Evolutionary conservation across 2,888 invertebrate species (phyloP).

Genomic region (Micoletzkya japonica): DNA sequence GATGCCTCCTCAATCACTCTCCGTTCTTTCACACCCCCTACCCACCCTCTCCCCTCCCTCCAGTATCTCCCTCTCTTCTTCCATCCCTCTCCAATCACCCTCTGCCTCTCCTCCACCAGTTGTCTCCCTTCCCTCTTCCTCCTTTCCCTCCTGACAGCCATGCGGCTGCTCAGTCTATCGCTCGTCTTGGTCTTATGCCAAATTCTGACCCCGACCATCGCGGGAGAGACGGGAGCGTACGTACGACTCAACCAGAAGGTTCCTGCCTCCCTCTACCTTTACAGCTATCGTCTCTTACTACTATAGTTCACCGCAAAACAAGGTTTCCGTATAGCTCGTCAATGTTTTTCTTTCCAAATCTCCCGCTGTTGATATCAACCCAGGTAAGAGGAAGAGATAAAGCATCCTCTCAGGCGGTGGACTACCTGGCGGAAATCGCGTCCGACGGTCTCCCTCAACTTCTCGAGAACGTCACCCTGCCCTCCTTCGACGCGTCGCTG

Average conservation of each 20-base stretch:
- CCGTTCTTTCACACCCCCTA: too few relatives aligned
- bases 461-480: constrained; percentile 41
- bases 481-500: constrained; percentile 32
- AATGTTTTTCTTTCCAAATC: not conserved
- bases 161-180: constrained; percentile 5
- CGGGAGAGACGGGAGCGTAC: constrained; percentile 1
- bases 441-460: constrained; percentile 42
- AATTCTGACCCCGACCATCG: not conserved
- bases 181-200: constrained; percentile 12
- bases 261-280: not conserved
- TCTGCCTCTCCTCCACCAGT: not conserved
- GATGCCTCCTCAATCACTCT: too few relatives aligned
- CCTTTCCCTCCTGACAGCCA: not conserved
- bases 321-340: too few relatives aligned
- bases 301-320: not conserved
- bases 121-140: not conserved
- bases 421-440: constrained; percentile 34
- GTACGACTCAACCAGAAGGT: constrained; percentile 21
- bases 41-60: too few relatives aligned
- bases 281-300: too few relatives aligned
- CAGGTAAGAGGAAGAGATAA: not conserved
- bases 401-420: not conserved
- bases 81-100: not conserved
- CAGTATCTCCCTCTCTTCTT: too few relatives aligned
- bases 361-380: not conserved